Conservation (phyloP, 2,797 vertebrate species). For the Clarias pachynema region DNA sequence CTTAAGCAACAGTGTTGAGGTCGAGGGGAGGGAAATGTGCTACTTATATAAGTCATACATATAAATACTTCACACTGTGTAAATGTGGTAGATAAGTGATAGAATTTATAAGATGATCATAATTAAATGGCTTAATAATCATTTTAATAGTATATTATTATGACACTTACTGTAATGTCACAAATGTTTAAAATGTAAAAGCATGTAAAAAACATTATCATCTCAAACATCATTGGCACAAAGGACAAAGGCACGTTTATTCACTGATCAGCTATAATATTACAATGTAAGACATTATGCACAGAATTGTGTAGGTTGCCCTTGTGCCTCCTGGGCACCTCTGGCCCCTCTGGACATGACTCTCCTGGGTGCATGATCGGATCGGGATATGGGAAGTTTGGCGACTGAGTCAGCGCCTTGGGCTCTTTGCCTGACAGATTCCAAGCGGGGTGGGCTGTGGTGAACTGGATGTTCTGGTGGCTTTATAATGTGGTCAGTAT, state of each 20-base stretch:
- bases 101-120: neutral
- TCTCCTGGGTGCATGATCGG: no score
- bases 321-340: no score
- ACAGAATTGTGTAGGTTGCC: no score
- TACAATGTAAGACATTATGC: no score
- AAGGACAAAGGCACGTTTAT: neutral
- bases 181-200: neutral
- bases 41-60: neutral
- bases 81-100: neutral
- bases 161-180: neutral
- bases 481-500: no score
- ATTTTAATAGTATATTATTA: neutral
- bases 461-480: no score
- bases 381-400: no score
- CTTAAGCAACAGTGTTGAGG: constrained; percentile 28
- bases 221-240: neutral
- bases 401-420: no score
- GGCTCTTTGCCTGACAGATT: no score
- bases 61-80: neutral
- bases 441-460: no score
- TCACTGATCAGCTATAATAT: no score
- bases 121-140: neutral
- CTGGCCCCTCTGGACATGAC: no score
- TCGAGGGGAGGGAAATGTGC: neutral
- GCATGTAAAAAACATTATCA: neutral